A percentile compares a stretch with the other conserved stretches of the same genome.
These are phyloP conservation scores for Neotragus moschatus DNA, from an alignment of 2,113 vertebrate species.

Conservation along the genomic window DNA sequence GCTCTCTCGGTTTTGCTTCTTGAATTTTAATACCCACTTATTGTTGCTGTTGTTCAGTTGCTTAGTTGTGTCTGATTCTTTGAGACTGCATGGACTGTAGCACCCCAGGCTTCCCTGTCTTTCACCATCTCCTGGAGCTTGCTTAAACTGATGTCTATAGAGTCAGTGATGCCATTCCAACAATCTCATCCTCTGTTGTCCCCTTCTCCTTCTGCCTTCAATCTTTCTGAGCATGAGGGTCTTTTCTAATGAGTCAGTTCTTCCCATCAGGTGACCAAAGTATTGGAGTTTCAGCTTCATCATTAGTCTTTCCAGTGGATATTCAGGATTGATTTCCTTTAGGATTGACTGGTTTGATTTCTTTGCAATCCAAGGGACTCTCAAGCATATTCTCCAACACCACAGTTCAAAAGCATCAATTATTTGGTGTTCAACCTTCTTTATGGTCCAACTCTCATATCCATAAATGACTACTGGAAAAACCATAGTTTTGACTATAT, in stretches of 20 bases:
- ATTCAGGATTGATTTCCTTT: neutral
- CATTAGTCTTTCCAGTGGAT: neutral
- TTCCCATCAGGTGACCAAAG: neutral
- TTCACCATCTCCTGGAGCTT: neutral
- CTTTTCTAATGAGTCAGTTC: neutral
- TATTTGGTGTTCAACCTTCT: neutral
- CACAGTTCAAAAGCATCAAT: neutral
- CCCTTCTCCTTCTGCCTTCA: neutral
- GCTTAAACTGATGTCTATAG: neutral
- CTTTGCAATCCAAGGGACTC: neutral
- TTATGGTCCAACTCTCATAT: neutral
- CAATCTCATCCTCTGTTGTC: accelerated
- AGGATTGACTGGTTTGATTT: neutral
- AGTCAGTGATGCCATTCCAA: neutral
- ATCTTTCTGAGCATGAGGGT: neutral
- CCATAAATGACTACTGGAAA: neutral
- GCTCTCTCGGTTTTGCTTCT: neutral
- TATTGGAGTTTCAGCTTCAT: neutral
- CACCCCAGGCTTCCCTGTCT: neutral
- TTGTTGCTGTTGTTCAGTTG: neutral
- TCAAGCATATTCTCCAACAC: neutral
- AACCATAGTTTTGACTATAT: neutral
- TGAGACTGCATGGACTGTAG: neutral
- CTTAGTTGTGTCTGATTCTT: neutral
- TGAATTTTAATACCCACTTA: neutral